phyloP scores from a whole-genome alignment of 2,888 invertebrate species.

The Lepidochrysops patricia region DNA sequence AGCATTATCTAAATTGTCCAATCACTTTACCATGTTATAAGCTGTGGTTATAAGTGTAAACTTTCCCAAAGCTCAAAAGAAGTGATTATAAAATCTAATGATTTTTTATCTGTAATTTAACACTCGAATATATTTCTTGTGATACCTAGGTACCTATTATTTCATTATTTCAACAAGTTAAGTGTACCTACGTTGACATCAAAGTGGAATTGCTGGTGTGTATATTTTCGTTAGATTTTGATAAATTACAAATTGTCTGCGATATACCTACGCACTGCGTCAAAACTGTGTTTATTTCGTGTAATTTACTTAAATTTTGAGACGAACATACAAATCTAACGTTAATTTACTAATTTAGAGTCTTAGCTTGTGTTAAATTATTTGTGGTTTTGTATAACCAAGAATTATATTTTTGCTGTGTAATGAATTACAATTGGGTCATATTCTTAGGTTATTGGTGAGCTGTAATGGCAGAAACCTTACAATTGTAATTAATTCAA shows the following conservation, averaged over 20 bases:
- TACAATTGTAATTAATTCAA: background rate
- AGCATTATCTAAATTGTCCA: background rate
- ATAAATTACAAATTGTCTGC: too few species aligned
- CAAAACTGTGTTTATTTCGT: background rate
- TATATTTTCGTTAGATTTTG: background rate
- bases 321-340: background rate
- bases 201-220: background rate
- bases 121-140: background rate
- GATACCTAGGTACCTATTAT: background rate
- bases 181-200: background rate
- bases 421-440: background rate
- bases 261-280: constrained; percentile 5
- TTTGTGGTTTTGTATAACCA: background rate
- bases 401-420: background rate
- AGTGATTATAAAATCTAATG: background rate
- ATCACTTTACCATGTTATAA: background rate
- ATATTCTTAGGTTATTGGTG: background rate
- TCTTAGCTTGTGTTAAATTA: background rate
- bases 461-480: background rate
- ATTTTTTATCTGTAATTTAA: background rate
- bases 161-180: background rate
- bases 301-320: constrained; percentile 4
- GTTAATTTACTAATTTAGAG: background rate
- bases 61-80: background rate
- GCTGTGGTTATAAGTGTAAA: background rate